These are phyloP conservation scores for Hybos culiciformis DNA, from an alignment of 2,888 invertebrate species.

Conservation along the genomic window DNA sequence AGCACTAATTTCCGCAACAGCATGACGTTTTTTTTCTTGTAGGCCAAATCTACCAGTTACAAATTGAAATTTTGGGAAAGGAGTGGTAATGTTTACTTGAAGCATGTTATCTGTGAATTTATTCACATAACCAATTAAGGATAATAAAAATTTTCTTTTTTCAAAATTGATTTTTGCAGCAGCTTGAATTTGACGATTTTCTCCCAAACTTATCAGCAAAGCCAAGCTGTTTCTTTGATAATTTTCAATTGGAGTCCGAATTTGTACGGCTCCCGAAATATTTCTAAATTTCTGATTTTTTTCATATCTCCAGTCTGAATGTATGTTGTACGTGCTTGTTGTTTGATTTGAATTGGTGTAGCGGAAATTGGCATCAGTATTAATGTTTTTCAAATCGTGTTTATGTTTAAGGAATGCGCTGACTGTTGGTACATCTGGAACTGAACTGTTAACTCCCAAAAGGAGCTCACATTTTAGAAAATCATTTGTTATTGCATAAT, in stretches of 20 bases:
- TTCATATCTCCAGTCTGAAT: conserved; percentile 54
- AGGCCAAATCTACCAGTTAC: conserved; percentile 57
- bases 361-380: conserved; percentile 39
- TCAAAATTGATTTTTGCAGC: conserved; percentile 58
- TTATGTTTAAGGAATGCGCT: conserved; percentile 42
- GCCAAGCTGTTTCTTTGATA: conserved; percentile 53
- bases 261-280: conserved; percentile 40
- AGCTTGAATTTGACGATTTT: conserved; percentile 51
- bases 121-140: conserved; percentile 53
- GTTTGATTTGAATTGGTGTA: conserved; percentile 31
- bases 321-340: conserved; percentile 47
- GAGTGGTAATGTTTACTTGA: conserved; percentile 60
- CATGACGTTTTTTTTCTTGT: conserved; percentile 52
- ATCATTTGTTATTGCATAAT: conserved; percentile 35
- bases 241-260: conserved; percentile 53
- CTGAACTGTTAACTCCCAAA: conserved; percentile 42
- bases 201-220: conserved; percentile 49
- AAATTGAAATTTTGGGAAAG: conserved; percentile 49
- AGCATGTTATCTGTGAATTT: conserved; percentile 63
- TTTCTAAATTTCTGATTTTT: conserved; percentile 44
- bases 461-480: conserved; percentile 38
- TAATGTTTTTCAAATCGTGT: conserved; percentile 37
- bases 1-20: conserved; percentile 58
- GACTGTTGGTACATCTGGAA: conserved; percentile 44
- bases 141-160: conserved; percentile 50